Evolutionary conservation across 1,140 invertebrate genomes (phyloP), one percentile per base, ranked within the genome.

Genomic region (Leguminivora glycinivorella): DNA sequence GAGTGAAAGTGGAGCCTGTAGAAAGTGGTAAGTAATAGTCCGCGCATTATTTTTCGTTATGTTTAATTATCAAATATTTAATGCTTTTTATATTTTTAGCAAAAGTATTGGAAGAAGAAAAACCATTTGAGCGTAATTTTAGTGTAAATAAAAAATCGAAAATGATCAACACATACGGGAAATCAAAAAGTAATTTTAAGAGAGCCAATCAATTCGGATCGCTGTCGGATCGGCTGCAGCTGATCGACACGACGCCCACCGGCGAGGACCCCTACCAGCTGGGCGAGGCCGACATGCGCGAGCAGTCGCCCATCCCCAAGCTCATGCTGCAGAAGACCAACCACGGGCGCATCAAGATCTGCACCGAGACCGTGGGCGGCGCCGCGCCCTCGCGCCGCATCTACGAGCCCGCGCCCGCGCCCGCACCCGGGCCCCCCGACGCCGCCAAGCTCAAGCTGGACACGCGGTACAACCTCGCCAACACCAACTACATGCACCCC

Each of bases 221-320:
- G 0, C 72, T 91, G 10, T 88, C 87, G 1, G 85, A 89, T 56
- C 76, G 88, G 31, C 73, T 90, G 1, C 83, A 83, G 67, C 73
- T 90, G 2, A 89, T 91, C 1, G 89, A 91, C 40, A 88, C 87
- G 2, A 89, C 88, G 0, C 89, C 89, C 4, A 89, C 87, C 0
- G 89, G 89, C 1, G 87, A 89, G 72, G 89, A 91, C 34, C 89
- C 89, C 0, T 91, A 91, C 56, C 88, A 90, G 68, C 70, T 91
- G 2, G 87, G 87, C 0, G 89, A 90, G 29, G 87, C 87, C 0
- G 88, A 90, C 12, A 82, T 90, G 79, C 75, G 87, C 29, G 88
- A 90, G 71, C 87, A 90, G 25, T 90, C 88, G 0, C 87, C 89
- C 0, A 91, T 89, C 5, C 89, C 86, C 4, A 91, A 89, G 69